Conservation (phyloP, 2,888 invertebrate genomes). For the Stictocephala bisonia region DNA sequence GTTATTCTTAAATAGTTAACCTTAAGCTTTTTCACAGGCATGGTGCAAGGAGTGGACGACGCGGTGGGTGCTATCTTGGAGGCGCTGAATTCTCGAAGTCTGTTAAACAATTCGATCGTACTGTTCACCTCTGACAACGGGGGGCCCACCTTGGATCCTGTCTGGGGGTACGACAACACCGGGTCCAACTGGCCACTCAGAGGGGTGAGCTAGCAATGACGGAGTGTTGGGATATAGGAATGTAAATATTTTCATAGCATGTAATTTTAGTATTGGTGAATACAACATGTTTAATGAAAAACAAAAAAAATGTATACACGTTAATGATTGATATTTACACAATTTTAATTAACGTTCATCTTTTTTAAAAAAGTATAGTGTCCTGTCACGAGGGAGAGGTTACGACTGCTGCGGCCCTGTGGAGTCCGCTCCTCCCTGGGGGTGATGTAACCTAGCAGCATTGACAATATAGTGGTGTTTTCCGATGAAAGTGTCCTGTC, state of each 20-base stretch:
- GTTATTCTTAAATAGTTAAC: too few relatives aligned
- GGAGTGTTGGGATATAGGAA: too few relatives aligned
- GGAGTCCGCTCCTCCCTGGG: slow-evolving; percentile 73
- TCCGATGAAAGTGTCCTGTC: too few relatives aligned
- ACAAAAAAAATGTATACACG: too few relatives aligned
- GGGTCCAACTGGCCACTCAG: slow-evolving; percentile 73
- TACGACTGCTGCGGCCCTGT: slow-evolving; percentile 80
- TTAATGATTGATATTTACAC: too few relatives aligned
- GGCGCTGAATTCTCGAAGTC: slow-evolving; percentile 66
- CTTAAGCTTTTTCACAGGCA: slow-evolving; percentile 72
- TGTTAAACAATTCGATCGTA: slow-evolving; percentile 72
- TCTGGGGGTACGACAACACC: slow-evolving; percentile 67
- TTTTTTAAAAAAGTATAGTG: too few relatives aligned
- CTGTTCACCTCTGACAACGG: slow-evolving; percentile 75
- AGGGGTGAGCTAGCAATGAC: slow-evolving; percentile 63
- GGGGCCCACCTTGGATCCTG: slow-evolving; percentile 68
- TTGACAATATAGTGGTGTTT: too few relatives aligned
- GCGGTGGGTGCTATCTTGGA: slow-evolving; percentile 53
- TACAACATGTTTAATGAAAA: too few relatives aligned
- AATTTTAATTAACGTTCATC: too few relatives aligned
- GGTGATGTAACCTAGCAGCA: too few relatives aligned
- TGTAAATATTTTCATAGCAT: too few relatives aligned
- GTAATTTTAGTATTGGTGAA: too few relatives aligned
- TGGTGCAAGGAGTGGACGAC: slow-evolving; percentile 85
- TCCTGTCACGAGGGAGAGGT: slow-evolving; percentile 89